Evolutionary conservation across 2,113 vertebrate species (phyloP), one percentile per base, ranked within the genome.

Genomic region (Ardeotis arabs): DNA sequence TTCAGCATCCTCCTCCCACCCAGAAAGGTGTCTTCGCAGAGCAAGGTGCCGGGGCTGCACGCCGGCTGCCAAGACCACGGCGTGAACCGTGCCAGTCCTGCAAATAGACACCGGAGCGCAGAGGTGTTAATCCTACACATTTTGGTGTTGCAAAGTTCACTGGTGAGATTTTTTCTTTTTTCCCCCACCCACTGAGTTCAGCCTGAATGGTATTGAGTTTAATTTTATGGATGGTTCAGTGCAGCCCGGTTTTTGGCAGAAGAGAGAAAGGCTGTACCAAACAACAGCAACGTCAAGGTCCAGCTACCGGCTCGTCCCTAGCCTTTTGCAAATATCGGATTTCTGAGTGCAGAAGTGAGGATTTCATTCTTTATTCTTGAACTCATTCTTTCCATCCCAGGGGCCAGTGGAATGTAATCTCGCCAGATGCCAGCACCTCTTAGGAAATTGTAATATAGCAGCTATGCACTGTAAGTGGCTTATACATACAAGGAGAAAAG

Each of bases 351-450:
- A 91, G 91, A 96, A 96, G 88, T 79, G 80, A 96, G 90, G 90
- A 90, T 96, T 96, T 96, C 84, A 39, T 95, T 96, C 97, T 97
- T 97, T 97, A 95, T 97, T 97, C 94, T 91, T 97, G 88, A 88
- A 96, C 91, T 97, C 96, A 96, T 95, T 97, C 95, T 97, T 97
- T 97, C 96, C 97, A 90, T 97, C 94, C 89, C 97, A 87, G 96
- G 93, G 95, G 90, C 96, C 94, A 91, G 84, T 89, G 97, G 97
- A 97, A 97, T 96, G 97, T 91, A 96, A 97, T 97, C 96, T 95
- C 96, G 96, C 95, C 95, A 97, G 97, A 97, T 96, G 97, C 96
- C 96, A 97, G 91, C 94, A 95, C 94, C 95, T 97, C 96, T 97
- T 96, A 96, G 92, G 92, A 95, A 97, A 97, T 80, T 90, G 95